Evolutionary conservation across 2,888 invertebrate species (phyloP), one percentile per base, ranked within the genome.

Genomic region (Aspidiotus destructor): DNA sequence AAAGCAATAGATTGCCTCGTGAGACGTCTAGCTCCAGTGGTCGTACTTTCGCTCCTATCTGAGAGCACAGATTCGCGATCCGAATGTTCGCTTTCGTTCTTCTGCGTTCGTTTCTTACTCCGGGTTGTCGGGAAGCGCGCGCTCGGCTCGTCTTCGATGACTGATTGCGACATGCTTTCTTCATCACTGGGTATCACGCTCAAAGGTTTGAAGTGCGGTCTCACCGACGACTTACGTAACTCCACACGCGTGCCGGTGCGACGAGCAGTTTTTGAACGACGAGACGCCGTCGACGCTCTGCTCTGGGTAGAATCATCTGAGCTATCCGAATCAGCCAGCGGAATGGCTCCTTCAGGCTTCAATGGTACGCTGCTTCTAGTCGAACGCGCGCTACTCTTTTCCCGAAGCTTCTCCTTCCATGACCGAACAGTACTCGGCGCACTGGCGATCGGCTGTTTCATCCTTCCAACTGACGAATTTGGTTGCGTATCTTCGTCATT

Each of bases 301-400:
- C 67, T 67, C 16, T 48, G 44, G 15, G 11, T 58, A 44, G 67
- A 67, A n/a, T 65, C 65, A 13, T 67, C 67, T 28, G 67, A 67
- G 52, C 67, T 67, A 9, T 48, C 48, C 48, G 48, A 48, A 13
- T 48, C n/a, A 11, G 48, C 48, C 10, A n/a, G 48, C 48, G 28
- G 28, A 28, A 28, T 28, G 2, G 28, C 28, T 28, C 28, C 28
- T 28, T 28, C 28, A 28, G 2, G 28, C 28, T 28, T 28, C 28
- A 28, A 28, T 28, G 28, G 28, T 28, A 28, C 28, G 28, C 28
- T 28, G 28, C 28, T 28, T 28, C 28, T 28, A 28, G 28, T 28
- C 28, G 28, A 28, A 28, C 28, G 28, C 2, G 28, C 28, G 5
- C 28, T 28, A 28, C 28, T 28, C 5, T 28, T 28, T 28, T 28